Evolutionary conservation across 2,113 vertebrate species (phyloP).

Genomic region (Echinops telfairi): DNA sequence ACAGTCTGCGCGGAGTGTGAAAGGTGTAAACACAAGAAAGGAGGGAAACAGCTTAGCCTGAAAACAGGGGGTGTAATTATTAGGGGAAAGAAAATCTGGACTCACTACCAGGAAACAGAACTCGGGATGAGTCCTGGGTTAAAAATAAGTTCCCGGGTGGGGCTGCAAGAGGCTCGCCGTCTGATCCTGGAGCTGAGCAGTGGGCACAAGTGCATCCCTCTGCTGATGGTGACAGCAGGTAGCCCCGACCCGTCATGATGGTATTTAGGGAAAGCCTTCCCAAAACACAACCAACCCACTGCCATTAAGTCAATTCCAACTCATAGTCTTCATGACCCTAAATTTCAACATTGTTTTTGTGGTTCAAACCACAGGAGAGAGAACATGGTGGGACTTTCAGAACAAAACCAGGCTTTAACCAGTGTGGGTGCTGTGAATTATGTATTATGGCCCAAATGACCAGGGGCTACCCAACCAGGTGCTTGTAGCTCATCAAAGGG

Average conservation of each 20-base stretch:
- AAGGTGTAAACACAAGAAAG: conserved; percentile 80
- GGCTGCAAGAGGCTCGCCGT: not conserved
- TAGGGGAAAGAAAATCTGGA: conserved; percentile 76
- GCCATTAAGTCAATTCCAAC: too few relatives aligned
- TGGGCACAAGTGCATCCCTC: not conserved
- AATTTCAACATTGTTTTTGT: conserved; percentile 36
- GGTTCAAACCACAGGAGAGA: conserved; percentile 14
- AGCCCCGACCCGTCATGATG: not conserved
- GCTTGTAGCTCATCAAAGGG: too few relatives aligned
- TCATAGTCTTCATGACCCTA: conserved; percentile 30
- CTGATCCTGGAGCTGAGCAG: too few relatives aligned
- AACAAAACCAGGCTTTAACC: conserved; percentile 41
- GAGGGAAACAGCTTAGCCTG: conserved; percentile 62
- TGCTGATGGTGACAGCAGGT: not conserved
- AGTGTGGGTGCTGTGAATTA: not conserved
- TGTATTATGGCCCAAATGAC: too few relatives aligned
- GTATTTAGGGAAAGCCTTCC: conserved; percentile 22
- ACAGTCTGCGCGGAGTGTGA: conserved; percentile 78
- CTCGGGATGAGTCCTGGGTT: conserved; percentile 51
- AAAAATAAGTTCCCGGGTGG: conserved; percentile 70
- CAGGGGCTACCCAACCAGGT: too few relatives aligned
- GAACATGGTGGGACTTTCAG: conserved; percentile 52
- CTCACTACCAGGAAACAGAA: conserved; percentile 55
- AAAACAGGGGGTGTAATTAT: conserved; percentile 76
- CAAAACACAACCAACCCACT: too few relatives aligned